A percentile compares a stretch with the other conserved stretches of the same genome.
phyloP scores from a whole-genome alignment of 2,113 vertebrate species.

The Rutilus rutilus region DNA sequence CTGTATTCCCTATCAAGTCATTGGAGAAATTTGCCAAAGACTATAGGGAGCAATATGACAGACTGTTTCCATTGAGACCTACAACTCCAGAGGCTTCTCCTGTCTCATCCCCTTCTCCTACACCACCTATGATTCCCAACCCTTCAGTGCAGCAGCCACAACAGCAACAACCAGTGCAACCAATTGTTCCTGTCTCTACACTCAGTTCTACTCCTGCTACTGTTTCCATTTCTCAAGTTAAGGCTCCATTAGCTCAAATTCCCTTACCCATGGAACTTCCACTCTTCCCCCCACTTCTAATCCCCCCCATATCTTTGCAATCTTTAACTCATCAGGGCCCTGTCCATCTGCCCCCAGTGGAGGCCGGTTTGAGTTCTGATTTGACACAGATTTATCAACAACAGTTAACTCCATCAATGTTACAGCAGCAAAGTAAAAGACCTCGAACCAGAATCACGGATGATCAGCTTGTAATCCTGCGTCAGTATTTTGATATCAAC shows the following conservation, averaged over 20 bases:
- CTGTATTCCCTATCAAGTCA: conserved; percentile 88
- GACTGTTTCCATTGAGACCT: conserved; percentile 86
- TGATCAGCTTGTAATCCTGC: conserved; percentile 89
- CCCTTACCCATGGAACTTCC: conserved; percentile 92
- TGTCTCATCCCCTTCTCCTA: conserved; percentile 65
- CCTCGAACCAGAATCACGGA: conserved; percentile 94
- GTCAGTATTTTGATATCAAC: conserved; percentile 96
- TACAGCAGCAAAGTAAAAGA: conserved; percentile 90
- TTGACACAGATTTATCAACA: conserved; percentile 88
- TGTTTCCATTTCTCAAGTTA: conserved; percentile 74
- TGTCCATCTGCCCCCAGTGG: conserved; percentile 83
- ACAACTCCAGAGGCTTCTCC: conserved; percentile 73
- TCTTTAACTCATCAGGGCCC: conserved; percentile 82
- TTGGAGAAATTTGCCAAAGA: conserved; percentile 93
- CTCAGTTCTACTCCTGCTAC: conserved; percentile 77
- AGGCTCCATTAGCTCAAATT: conserved; percentile 84
- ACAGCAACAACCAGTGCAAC: conserved; percentile 73
- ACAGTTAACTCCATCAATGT: conserved; percentile 67
- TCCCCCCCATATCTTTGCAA: conserved; percentile 92
- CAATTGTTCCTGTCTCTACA: conserved; percentile 72
- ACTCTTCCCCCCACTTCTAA: conserved; percentile 91
- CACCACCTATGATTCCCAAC: conserved; percentile 61
- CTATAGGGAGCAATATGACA: conserved; percentile 94
- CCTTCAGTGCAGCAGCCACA: conserved; percentile 70
- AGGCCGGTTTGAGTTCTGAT: conserved; percentile 83